Evolutionary conservation across 2,797 vertebrate genomes (phyloP).

Genomic region (Acanthis flammea): DNA sequence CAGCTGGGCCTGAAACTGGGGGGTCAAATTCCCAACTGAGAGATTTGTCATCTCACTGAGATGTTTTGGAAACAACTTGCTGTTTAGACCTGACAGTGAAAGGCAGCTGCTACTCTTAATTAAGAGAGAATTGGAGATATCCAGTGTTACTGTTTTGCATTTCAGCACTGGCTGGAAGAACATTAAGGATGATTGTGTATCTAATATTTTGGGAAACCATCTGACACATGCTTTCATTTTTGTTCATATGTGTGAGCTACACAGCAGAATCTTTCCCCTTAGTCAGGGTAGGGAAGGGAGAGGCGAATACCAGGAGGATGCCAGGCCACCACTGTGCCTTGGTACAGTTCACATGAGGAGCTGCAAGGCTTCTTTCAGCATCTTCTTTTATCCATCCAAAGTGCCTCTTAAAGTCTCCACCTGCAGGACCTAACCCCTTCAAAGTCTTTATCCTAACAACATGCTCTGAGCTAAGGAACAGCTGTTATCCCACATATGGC

Average conservation of each 20-base stretch:
- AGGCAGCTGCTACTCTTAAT: not conserved
- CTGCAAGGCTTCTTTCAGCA: not conserved
- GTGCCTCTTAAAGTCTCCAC: not conserved
- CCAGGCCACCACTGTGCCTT: not conserved
- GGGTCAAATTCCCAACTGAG: not conserved
- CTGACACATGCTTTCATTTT: not conserved
- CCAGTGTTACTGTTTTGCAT: not conserved
- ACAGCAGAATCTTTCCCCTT: not conserved
- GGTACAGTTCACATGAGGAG: not conserved
- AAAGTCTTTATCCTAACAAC: not conserved
- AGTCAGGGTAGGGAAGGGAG: not conserved
- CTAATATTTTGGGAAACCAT: not conserved
- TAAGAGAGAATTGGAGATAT: not conserved
- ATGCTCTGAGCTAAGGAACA: not conserved
- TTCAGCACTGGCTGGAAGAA: not conserved
- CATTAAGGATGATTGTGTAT: not conserved
- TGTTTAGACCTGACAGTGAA: not conserved
- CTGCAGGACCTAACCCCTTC: not conserved
- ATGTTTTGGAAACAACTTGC: not conserved
- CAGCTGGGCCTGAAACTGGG: not conserved
- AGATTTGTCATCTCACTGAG: not conserved
- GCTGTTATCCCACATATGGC: not conserved
- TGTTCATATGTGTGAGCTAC: not conserved
- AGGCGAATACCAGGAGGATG: not conserved
- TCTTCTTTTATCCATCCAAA: not conserved